phyloP scores from a whole-genome alignment of 2,113 vertebrate genomes.

The Trichomycterus rosablanca region DNA sequence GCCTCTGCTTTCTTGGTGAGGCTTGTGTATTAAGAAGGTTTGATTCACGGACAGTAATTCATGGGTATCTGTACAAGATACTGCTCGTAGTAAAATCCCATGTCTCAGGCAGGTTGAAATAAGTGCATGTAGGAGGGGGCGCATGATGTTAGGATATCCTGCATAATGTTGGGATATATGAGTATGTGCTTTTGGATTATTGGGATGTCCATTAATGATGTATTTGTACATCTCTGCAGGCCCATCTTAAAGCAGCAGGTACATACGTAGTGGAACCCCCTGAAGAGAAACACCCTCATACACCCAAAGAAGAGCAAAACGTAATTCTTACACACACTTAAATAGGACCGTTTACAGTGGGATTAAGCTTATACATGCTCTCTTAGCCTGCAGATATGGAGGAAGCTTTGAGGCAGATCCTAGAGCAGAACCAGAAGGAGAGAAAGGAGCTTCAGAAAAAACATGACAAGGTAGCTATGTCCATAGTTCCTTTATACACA shows the following conservation, averaged over 20 bases:
- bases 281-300: background rate
- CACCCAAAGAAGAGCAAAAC: conserved; percentile 6
- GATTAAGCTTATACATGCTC: conserved; percentile 11
- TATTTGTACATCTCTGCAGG: conserved; percentile 21
- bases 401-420: conserved; percentile 59
- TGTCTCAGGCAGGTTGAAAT: too few relatives aligned
- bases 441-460: conserved; percentile 53
- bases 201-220: too few relatives aligned
- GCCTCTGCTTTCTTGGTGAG: too few relatives aligned
- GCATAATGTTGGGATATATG: too few relatives aligned
- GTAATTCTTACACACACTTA: background rate
- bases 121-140: too few relatives aligned
- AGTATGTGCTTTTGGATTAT: too few relatives aligned
- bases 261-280: conserved; percentile 68
- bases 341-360: too few relatives aligned
- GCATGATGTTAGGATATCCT: too few relatives aligned
- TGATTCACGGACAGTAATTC: too few relatives aligned
- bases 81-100: too few relatives aligned
- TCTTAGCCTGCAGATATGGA: conserved; percentile 61
- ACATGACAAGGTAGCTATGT: conserved; percentile 62
- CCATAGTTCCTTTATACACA: background rate
- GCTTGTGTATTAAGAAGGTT: too few relatives aligned
- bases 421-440: conserved; percentile 55
- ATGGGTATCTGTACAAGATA: too few relatives aligned
- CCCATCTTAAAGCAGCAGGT: conserved; percentile 38